A percentile compares a stretch with the other conserved stretches of the same genome.
These are phyloP conservation scores for Lomographa bimaculata DNA, from an alignment of 2,888 invertebrate genomes.

Conservation along the genomic window DNA sequence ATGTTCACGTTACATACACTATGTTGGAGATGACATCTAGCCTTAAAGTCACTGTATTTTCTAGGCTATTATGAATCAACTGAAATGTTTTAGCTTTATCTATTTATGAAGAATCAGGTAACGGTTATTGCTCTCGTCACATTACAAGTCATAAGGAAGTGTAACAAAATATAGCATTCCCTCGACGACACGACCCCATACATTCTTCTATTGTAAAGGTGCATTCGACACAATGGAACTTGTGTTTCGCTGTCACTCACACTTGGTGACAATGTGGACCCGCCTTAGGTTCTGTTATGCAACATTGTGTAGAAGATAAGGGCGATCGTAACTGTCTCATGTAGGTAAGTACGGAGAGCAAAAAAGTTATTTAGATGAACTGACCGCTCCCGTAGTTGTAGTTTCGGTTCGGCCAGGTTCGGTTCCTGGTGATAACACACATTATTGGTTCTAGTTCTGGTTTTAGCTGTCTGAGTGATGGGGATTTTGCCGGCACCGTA, in stretches of 20 bases:
- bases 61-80: too few species aligned
- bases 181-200: conserved; percentile 2
- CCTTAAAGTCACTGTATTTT: too few species aligned
- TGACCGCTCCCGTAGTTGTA: too few species aligned
- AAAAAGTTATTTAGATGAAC: conserved; percentile 27
- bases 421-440: too few species aligned
- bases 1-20: too few species aligned
- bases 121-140: not conserved
- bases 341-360: conserved; percentile 46
- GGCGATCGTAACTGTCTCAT: conserved; percentile 57
- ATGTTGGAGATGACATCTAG: too few species aligned
- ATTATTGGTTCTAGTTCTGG: too few species aligned
- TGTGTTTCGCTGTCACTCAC: conserved; percentile 69
- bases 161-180: conserved; percentile 1
- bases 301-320: conserved; percentile 62
- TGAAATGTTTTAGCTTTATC: too few species aligned
- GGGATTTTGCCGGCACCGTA: too few species aligned
- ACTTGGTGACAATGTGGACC: conserved; percentile 57
- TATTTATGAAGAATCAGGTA: too few species aligned
- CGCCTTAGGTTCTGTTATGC: conserved; percentile 53
- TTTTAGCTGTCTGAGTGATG: too few species aligned
- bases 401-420: too few species aligned
- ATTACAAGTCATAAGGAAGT: not conserved
- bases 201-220: conserved; percentile 10
- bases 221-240: conserved; percentile 41